Conservation (phyloP, 2,888 invertebrate genomes). For the Euplagia quadripunctaria region DNA sequence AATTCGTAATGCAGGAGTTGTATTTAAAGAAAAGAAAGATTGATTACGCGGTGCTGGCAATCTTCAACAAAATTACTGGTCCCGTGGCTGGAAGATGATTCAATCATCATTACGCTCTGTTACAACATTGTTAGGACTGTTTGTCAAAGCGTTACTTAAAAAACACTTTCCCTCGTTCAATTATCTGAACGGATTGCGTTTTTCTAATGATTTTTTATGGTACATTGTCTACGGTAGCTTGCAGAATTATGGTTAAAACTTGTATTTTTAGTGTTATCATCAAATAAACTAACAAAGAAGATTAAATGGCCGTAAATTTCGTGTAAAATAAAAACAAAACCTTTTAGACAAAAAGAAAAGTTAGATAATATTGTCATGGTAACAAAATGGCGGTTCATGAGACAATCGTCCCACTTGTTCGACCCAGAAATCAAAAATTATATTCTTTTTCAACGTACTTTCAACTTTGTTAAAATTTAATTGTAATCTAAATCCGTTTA, state of each 20-base stretch:
- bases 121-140: conserved; percentile 27
- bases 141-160: conserved; percentile 33
- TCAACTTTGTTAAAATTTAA: neutral
- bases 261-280: neutral
- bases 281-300: neutral
- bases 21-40: neutral
- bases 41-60: conserved; percentile 11
- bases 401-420: neutral
- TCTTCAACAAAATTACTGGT: conserved; percentile 16
- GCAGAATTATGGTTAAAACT: neutral
- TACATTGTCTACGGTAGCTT: conserved; percentile 18
- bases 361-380: neutral
- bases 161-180: conserved; percentile 45
- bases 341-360: neutral
- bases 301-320: neutral
- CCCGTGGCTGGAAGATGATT: conserved; percentile 10
- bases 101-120: conserved; percentile 29
- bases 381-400: neutral
- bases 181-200: conserved; percentile 34
- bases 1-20: too few species aligned
- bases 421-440: neutral
- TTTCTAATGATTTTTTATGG: conserved; percentile 46
- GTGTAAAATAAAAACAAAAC: neutral
- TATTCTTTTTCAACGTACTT: neutral
- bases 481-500: neutral